These are phyloP conservation scores for Alviniconcha strummeri DNA, from an alignment of 2,888 invertebrate species.

Conservation along the genomic window DNA sequence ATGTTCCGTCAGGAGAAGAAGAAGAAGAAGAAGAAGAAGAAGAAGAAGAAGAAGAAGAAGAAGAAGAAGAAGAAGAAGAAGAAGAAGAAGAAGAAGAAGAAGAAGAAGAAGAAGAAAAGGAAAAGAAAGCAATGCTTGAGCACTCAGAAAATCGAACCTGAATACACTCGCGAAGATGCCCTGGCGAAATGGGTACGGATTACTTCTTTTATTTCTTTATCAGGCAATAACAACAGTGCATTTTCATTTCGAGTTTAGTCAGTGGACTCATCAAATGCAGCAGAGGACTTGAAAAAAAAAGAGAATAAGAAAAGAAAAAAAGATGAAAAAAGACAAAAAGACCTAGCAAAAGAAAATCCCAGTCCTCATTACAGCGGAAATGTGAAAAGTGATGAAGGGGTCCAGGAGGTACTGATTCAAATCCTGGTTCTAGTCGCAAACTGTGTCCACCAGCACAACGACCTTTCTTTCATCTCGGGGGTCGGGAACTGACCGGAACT, in stretches of 20 bases:
- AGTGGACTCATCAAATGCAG: no score
- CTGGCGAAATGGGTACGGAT: no score
- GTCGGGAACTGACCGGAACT: no score
- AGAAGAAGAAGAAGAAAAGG: not conserved
- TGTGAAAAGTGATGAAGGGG: not conserved
- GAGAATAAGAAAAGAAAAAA: not conserved
- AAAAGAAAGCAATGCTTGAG: not conserved
- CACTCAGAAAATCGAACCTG: no score
- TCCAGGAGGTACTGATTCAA: not conserved
- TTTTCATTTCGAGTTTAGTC: no score
- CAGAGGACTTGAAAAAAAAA: no score
- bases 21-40: not conserved
- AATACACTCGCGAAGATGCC: no score
- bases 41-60: conserved; percentile 1
- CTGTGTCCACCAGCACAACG: no score
- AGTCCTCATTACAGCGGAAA: not conserved
- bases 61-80: not conserved
- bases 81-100: not conserved
- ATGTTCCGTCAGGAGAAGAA: not conserved
- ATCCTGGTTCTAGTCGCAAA: not conserved
- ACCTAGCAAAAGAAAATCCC: not conserved
- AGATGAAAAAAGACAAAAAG: not conserved
- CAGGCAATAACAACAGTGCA: no score
- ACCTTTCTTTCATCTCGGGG: no score
- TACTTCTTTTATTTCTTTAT: no score